Evolutionary conservation across 92 coral and sea anemone species (phyloP).

Genomic region (Phenganax stokvisi): DNA sequence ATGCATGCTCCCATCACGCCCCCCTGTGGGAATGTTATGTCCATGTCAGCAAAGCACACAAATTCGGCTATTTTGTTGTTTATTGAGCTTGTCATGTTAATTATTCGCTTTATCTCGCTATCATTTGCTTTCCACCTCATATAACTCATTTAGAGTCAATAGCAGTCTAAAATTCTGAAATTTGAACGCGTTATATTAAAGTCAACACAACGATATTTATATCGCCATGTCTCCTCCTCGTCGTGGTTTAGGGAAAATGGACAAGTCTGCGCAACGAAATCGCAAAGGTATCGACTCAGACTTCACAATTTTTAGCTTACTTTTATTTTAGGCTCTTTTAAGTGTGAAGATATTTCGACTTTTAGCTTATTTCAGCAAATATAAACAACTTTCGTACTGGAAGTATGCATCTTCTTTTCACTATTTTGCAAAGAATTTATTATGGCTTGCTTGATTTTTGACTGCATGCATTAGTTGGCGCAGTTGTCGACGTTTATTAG

Average conservation of each 20-base stretch:
- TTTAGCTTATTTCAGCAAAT: too few relatives aligned
- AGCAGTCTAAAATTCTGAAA: not conserved
- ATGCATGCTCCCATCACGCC: too few relatives aligned
- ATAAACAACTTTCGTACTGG: too few relatives aligned
- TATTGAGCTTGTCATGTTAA: not conserved
- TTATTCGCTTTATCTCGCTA: not conserved
- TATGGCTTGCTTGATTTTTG: too few relatives aligned
- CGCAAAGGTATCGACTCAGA: not conserved
- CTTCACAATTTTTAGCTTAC: not conserved
- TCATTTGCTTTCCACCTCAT: too few relatives aligned
- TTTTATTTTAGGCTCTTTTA: not conserved
- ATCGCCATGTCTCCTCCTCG: slow-evolving; percentile 1
- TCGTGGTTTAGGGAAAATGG: not conserved
- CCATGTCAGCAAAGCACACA: not conserved
- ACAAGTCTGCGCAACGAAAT: slow-evolving; percentile 10
- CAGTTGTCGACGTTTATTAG: not conserved
- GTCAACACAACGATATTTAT: not conserved
- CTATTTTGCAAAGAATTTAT: too few relatives aligned
- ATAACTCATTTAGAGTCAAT: not conserved
- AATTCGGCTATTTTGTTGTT: not conserved
- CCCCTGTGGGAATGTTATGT: too few relatives aligned
- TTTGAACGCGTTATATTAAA: not conserved
- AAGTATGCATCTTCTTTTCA: too few relatives aligned
- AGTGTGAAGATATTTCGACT: too few relatives aligned
- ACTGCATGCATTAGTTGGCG: too few relatives aligned